Percentiles rank a stretch among this genome's conserved stretches.
Evolutionary conservation across 2,113 vertebrate genomes (phyloP).

Genomic region (Sisor rabdophorus): DNA sequence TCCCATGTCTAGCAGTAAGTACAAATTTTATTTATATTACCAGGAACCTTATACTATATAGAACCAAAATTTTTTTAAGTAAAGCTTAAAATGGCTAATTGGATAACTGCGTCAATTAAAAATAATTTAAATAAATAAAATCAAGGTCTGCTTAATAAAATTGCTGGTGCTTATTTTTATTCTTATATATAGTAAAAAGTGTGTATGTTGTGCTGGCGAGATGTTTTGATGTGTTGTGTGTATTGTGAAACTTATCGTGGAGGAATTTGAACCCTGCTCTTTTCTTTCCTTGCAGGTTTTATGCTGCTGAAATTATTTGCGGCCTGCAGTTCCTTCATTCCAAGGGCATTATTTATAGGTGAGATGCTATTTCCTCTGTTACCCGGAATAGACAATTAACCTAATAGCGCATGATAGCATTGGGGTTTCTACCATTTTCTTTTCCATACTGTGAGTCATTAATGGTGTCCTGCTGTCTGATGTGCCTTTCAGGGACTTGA

Average conservation of each 20-base stretch:
- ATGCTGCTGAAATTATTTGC: conserved; percentile 90
- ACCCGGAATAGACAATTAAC: no score
- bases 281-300: conserved; percentile 77
- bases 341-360: conserved; percentile 98
- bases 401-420: no score
- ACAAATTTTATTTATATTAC: no score
- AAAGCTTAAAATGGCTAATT: no score
- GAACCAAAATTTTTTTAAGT: no score
- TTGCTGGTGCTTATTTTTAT: neutral
- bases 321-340: conserved; percentile 93
- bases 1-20: no score
- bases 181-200: neutral
- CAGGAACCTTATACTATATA: no score
- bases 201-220: neutral
- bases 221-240: neutral
- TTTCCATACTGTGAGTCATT: neutral
- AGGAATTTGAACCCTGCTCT: conserved; percentile 22
- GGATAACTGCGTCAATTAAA: no score
- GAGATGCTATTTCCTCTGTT: neutral
- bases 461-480: neutral
- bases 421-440: no score
- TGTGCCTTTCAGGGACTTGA: conserved; percentile 80
- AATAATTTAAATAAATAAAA: no score
- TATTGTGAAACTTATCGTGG: neutral
- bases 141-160: neutral